Evolutionary conservation across 2,113 vertebrate species (phyloP).

Genomic region (Eolophus roseicapilla): DNA sequence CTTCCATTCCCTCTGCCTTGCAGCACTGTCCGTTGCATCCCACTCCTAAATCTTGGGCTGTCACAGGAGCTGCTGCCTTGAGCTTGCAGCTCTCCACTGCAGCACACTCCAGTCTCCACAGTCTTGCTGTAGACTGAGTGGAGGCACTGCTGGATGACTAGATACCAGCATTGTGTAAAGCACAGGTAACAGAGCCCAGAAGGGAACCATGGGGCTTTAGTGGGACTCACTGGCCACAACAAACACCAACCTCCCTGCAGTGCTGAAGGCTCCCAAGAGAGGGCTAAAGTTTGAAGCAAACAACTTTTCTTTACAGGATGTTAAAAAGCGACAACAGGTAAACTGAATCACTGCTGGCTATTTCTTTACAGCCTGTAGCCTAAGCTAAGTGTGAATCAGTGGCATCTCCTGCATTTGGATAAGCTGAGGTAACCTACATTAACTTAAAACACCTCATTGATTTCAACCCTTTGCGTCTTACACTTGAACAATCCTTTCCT

Average conservation of each 20-base stretch:
- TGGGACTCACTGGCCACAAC: not conserved
- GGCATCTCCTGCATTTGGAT: not conserved
- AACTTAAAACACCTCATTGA: not conserved
- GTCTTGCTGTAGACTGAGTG: fast-evolving
- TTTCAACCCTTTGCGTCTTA: not conserved
- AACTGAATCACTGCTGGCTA: not conserved
- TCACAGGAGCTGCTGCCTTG: not conserved
- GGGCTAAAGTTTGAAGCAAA: not conserved
- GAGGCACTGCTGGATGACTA: not conserved
- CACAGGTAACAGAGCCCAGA: not conserved
- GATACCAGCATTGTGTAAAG: not conserved
- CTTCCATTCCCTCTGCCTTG: not conserved
- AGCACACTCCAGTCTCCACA: not conserved
- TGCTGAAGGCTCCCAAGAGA: not conserved
- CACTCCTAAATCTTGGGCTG: not conserved
- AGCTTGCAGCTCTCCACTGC: not conserved
- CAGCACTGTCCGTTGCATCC: not conserved
- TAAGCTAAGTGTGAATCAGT: not conserved
- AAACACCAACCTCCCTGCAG: not conserved
- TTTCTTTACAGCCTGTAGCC: not conserved
- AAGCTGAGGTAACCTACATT: not conserved
- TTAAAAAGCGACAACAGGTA: not conserved
- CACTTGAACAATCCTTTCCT: not conserved
- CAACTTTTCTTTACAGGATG: not conserved
- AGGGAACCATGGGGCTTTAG: not conserved